Evolutionary conservation across 2,113 vertebrate genomes (phyloP), one percentile per base, ranked within the genome.

Genomic region (Myocastor coypus): DNA sequence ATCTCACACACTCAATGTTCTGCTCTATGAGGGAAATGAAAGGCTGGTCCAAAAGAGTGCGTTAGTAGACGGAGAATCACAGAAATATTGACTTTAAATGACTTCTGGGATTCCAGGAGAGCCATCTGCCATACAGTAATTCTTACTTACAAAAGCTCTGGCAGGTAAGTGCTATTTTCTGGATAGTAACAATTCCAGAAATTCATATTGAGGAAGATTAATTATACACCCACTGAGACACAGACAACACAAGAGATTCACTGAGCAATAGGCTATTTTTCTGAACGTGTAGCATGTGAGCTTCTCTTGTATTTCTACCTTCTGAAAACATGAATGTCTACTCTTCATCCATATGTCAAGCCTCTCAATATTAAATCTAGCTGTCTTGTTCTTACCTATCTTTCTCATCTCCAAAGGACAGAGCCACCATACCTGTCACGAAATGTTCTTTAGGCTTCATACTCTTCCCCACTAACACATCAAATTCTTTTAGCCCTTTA

Each of bases 401-500:
- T 46, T 13, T 68, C 57, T 87, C 55, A 32, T 64, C 37, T 85
- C 28, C 40, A 42, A 80, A 83, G 52, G 55, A 32, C 4, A 82
- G 52, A 91, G 24, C 32, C 16, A 66, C 82, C 34, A 63, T 14
- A 73, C 0, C 40, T 37, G 75, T 59, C 17, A 42, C 16, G 46
- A 71, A 91, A 95, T 30, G 9, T 30, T 71, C 40, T 52, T 63
- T 19, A 26, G 46, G 55, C 2, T 80, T 89, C 42, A 32, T 4
- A 17, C 7, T 86, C 61, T 42, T 73, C 13, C 26, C 11, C 17
- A 32, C 61, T 71, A 71, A 68, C 50, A 83, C 71, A 42, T 73
- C 63, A 91, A 80, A 84, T 92, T 37, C 20, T 66, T 94, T 87
- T 73, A 63, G 59, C 17, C 71, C 57, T 84, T 75, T 50, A 57